Percentiles rank a stretch among this genome's conserved stretches.
Evolutionary conservation across 1,140 invertebrate genomes (phyloP).

Genomic region (Musca domestica): DNA sequence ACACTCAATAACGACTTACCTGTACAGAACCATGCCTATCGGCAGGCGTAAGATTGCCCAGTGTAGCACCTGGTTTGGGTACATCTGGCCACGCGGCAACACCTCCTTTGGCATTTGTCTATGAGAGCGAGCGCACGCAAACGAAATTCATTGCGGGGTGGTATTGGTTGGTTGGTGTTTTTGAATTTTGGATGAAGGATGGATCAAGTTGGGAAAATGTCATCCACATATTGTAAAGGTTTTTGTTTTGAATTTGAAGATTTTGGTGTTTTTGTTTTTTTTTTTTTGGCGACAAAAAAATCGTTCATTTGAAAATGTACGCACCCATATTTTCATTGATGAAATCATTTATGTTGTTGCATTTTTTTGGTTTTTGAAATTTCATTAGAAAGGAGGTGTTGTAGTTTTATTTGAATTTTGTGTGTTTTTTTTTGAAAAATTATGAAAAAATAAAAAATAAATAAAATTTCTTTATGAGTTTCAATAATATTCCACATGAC

Average conservation of each 20-base stretch:
- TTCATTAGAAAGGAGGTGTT: not conserved
- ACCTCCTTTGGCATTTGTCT: slow-evolving; percentile 55
- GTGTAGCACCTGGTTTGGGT: slow-evolving; percentile 55
- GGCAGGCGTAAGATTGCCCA: slow-evolving; percentile 81
- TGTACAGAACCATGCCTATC: slow-evolving; percentile 92
- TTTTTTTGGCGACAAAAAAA: not conserved
- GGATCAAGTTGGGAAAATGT: too few species aligned
- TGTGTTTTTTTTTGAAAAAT: slow-evolving; percentile 17
- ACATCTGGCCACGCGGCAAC: slow-evolving; percentile 59
- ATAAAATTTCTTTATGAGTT: slow-evolving; percentile 26
- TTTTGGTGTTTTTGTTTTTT: not conserved
- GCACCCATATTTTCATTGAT: not conserved
- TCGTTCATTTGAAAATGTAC: slow-evolving; percentile 1
- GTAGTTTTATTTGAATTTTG: slow-evolving; percentile 2
- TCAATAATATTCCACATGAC: not conserved
- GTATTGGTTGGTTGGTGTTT: too few species aligned
- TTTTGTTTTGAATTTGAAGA: not conserved
- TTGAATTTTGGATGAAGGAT: too few species aligned
- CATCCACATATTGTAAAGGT: not conserved
- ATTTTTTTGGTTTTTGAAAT: not conserved
- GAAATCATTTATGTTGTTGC: not conserved
- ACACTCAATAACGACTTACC: slow-evolving; percentile 61
- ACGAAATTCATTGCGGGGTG: not conserved
- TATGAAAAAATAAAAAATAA: slow-evolving; percentile 33
- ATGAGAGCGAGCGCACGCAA: not conserved